Evolutionary conservation across 2,888 invertebrate genomes (phyloP).

Genomic region (Andrena chrysosceles): DNA sequence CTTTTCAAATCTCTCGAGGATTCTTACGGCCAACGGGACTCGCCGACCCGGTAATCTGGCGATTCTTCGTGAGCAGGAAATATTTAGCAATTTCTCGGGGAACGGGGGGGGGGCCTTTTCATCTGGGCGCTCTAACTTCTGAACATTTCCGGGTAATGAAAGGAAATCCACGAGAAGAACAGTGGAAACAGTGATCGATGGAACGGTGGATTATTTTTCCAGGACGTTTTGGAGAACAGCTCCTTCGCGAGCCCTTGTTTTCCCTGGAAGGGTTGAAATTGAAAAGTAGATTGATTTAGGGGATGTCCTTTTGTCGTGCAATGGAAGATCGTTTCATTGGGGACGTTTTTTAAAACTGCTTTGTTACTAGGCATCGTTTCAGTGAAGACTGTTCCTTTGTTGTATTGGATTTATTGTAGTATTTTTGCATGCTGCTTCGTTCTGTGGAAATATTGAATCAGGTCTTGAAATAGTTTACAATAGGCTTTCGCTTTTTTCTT

Average conservation of each 20-base stretch:
- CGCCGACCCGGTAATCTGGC: constrained; percentile 78
- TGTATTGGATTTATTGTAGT: not conserved
- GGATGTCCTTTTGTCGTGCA: constrained; percentile 1
- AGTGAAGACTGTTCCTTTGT: not conserved
- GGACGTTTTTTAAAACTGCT: not conserved
- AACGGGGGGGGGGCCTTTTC: constrained; percentile 71
- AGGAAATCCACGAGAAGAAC: constrained; percentile 38
- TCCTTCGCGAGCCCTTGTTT: not conserved
- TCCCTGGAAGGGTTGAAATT: constrained; percentile 12
- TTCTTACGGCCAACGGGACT: constrained; percentile 19
- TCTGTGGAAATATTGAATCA: not conserved
- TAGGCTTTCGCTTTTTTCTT: not conserved
- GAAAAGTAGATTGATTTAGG: not conserved
- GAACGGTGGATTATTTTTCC: constrained; percentile 6
- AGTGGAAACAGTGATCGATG: constrained; percentile 42
- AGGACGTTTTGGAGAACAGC: not conserved
- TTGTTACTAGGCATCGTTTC: constrained; percentile 12
- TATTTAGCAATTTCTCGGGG: constrained; percentile 76
- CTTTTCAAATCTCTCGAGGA: constrained; percentile 68
- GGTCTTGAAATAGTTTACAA: not conserved
- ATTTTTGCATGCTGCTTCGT: not conserved
- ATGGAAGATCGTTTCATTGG: not conserved
- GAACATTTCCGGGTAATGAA: constrained; percentile 8
- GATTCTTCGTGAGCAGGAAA: constrained; percentile 72
- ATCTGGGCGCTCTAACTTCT: constrained; percentile 31